Evolutionary conservation across 2,797 vertebrate genomes (phyloP), one percentile per base, ranked within the genome.

Genomic region (Hephaestus fuliginosus): DNA sequence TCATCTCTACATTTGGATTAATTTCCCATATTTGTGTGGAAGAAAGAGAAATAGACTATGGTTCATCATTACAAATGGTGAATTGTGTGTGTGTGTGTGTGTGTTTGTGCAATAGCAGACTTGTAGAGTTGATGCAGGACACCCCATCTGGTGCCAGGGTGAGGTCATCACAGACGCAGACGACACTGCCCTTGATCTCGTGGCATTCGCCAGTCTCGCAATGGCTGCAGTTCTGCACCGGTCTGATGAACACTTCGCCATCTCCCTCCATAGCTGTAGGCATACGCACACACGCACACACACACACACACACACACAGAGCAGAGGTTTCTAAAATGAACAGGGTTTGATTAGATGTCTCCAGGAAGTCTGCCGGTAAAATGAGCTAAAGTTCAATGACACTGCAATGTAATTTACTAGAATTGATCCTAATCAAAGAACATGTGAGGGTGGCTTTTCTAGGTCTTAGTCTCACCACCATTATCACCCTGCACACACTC

Each of bases 201-300:
- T 96, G 96, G 87, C 98, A 99, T 63, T 99, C 97, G 0, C 96
- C 95, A 66, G 96, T 96, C 82, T 98, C 96, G 70, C 98, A 99
- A 92, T 98, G 97, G 91, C 97, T 99, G 94, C 98, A 99, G 96
- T 99, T 99, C 80, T 97, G 96, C 75, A 97, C 97, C 1, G 97
- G 95, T 67, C 92, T 96, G 91, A 99, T 98, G 80, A 97, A 95
- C 90, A 99, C 98, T 89, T 99, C 98, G 52, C 98, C 98, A 0
- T 98, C 96, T 8, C 96, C 96, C 82, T 99, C 98, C 92, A 97
- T 97, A 75, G 94, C 98, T 99, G 87, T 44, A 25, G 18, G 8
- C 41, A 30, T 1, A 13, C 14, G 43, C 52, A 67, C 61, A 48
- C 65, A 76, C 72, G 17, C n/a, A 74, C 33, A 65, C 41, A 79